phyloP scores from a whole-genome alignment of 92 coral and sea anemone species.

The Palythoa grandiflora region DNA sequence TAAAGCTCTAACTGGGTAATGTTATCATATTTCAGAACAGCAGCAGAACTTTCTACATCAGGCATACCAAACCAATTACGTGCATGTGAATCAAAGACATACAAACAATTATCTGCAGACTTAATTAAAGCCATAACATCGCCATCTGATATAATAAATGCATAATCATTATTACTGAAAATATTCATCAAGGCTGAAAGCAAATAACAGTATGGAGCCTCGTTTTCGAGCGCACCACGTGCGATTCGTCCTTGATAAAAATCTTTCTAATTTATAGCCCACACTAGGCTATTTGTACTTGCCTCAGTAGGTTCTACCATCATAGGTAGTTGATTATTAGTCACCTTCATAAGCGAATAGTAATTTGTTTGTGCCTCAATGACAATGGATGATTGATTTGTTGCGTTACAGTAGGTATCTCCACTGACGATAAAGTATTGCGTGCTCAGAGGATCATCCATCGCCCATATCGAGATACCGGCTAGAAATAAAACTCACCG shows the following conservation, averaged over 20 bases:
- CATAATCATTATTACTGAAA: conserved; percentile 61
- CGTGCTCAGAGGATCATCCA: not conserved
- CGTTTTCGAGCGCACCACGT: conserved; percentile 50
- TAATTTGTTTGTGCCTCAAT: conserved; percentile 32
- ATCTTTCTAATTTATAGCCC: conserved; percentile 54
- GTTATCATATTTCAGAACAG: conserved; percentile 77
- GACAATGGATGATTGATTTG: conserved; percentile 24
- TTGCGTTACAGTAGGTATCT: not conserved
- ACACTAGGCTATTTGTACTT: no score
- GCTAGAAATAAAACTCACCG: no score
- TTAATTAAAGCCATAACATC: conserved; percentile 70
- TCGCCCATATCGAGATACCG: no score
- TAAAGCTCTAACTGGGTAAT: conserved; percentile 60
- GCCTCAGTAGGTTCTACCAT: no score
- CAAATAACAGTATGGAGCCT: conserved; percentile 56
- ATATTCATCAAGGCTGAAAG: not conserved
- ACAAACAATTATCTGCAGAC: conserved; percentile 55
- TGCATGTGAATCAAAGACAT: conserved; percentile 77
- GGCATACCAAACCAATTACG: conserved; percentile 42
- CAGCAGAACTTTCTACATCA: conserved; percentile 64
- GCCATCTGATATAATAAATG: conserved; percentile 60
- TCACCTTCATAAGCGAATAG: not conserved
- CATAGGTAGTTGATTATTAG: no score
- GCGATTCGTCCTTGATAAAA: conserved; percentile 66
- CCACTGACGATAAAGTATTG: no score